Evolutionary conservation across 2,797 vertebrate genomes (phyloP).

Genomic region (Siniperca scherzeri): DNA sequence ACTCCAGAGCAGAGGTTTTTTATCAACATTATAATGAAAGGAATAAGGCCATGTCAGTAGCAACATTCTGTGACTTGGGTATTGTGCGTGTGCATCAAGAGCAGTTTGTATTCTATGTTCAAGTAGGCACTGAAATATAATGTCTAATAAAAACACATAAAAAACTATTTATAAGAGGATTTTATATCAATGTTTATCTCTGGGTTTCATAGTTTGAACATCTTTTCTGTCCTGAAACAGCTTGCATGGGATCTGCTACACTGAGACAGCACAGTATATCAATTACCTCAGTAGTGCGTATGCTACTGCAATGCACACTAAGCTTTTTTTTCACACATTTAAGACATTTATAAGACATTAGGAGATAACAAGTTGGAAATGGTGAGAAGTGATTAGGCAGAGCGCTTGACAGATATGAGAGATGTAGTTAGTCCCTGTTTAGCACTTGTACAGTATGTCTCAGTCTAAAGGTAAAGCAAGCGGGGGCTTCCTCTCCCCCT

Average conservation of each 20-base stretch:
- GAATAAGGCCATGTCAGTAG: slow-evolving; percentile 35
- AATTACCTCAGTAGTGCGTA: slow-evolving; percentile 60
- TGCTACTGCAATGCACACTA: slow-evolving; percentile 69
- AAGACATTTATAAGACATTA: slow-evolving; percentile 77
- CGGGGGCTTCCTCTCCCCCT: slow-evolving; percentile 48
- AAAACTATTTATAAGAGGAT: slow-evolving; percentile 34
- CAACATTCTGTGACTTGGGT: slow-evolving; percentile 18
- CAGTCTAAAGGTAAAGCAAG: slow-evolving; percentile 74
- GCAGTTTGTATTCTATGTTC: slow-evolving; percentile 48
- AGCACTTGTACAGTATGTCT: slow-evolving; percentile 75
- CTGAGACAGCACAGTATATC: slow-evolving; percentile 54
- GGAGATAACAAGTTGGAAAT: slow-evolving; percentile 81
- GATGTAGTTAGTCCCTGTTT: slow-evolving; percentile 77
- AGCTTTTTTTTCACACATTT: slow-evolving; percentile 74
- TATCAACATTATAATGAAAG: slow-evolving; percentile 37
- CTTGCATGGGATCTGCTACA: slow-evolving; percentile 56
- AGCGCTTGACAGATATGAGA: slow-evolving; percentile 79
- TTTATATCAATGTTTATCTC: slow-evolving; percentile 49
- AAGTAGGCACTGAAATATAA: slow-evolving; percentile 49
- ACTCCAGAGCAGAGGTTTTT: slow-evolving; percentile 17
- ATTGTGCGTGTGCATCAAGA: slow-evolving; percentile 31
- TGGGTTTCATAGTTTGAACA: slow-evolving; percentile 47
- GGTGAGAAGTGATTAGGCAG: slow-evolving; percentile 84
- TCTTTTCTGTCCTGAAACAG: slow-evolving; percentile 59
- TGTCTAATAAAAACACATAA: slow-evolving; percentile 50